These are phyloP conservation scores for Enteromius mattozi DNA, from an alignment of 2,797 vertebrate species.

Conservation along the genomic window DNA sequence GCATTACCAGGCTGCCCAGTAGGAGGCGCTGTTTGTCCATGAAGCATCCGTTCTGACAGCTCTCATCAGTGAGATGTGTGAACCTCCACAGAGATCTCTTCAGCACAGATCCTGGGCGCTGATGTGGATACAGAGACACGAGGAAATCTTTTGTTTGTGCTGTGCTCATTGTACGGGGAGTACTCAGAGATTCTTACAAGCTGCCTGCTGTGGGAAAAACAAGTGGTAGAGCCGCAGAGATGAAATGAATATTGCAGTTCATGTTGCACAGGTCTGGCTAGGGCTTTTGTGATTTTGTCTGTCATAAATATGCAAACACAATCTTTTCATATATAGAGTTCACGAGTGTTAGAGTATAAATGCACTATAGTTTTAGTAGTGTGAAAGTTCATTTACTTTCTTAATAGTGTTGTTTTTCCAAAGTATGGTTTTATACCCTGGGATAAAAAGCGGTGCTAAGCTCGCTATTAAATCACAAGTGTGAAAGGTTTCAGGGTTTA, in stretches of 20 bases:
- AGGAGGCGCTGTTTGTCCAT: constrained; percentile 54
- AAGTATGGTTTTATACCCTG: background rate
- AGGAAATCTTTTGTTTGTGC: constrained; percentile 22
- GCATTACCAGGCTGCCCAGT: constrained; percentile 51
- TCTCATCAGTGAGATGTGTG: constrained; percentile 1
- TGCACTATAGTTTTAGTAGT: background rate
- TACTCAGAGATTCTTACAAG: background rate
- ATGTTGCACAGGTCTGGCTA: background rate
- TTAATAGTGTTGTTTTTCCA: background rate
- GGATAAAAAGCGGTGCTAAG: background rate
- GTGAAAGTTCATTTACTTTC: background rate
- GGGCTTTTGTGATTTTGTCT: background rate
- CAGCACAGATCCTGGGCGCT: constrained; percentile 22
- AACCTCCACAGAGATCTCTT: constrained; percentile 51
- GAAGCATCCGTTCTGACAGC: constrained; percentile 15
- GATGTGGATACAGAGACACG: constrained; percentile 28
- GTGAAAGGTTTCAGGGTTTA: background rate
- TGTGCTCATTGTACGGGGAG: constrained; percentile 32
- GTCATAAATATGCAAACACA: background rate
- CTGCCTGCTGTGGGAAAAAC: constrained; percentile 41
- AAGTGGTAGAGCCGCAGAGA: background rate
- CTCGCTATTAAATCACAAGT: background rate
- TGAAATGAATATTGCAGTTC: background rate
- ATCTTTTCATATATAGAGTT: background rate
- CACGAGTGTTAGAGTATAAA: background rate